Evolutionary conservation across 2,113 vertebrate species (phyloP).

Genomic region (Dolichallabes microphthalmus): DNA sequence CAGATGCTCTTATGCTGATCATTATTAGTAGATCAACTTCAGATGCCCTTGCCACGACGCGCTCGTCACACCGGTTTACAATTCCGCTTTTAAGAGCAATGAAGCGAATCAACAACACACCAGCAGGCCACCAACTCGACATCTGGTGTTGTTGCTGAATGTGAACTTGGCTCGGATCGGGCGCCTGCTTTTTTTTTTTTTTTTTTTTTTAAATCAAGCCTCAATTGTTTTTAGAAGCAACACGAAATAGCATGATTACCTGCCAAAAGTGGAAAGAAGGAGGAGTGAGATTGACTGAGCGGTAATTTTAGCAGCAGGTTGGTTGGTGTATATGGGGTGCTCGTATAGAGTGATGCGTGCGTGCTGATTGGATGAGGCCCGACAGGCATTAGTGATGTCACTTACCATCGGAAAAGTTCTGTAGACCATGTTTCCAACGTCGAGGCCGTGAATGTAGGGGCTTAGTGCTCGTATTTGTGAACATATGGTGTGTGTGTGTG

Average conservation of each 20-base stretch:
- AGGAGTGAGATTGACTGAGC: conserved; percentile 1
- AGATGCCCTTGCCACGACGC: neutral
- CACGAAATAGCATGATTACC: neutral
- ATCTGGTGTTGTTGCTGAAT: conserved; percentile 7
- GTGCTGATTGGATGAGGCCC: conserved; percentile 30
- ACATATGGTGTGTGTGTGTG: conserved; percentile 26
- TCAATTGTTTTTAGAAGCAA: neutral
- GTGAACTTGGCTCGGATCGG: neutral
- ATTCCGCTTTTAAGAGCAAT: neutral
- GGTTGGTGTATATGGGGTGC: neutral
- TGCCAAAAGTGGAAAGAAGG: conserved; percentile 20
- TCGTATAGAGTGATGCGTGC: neutral
- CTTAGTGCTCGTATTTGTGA: conserved; percentile 24
- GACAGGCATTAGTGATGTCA: conserved; percentile 41
- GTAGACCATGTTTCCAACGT: conserved; percentile 50
- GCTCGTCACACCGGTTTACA: neutral
- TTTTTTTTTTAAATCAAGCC: neutral
- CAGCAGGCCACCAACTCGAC: conserved; percentile 12
- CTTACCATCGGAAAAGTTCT: conserved; percentile 38
- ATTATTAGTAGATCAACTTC: neutral
- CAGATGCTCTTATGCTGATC: neutral
- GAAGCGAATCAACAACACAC: neutral
- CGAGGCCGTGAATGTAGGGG: conserved; percentile 16
- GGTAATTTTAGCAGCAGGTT: conserved; percentile 30
- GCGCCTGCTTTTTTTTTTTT: neutral